Conservation (phyloP, 2,113 vertebrate species). For the Benitochromis conjunctus region DNA sequence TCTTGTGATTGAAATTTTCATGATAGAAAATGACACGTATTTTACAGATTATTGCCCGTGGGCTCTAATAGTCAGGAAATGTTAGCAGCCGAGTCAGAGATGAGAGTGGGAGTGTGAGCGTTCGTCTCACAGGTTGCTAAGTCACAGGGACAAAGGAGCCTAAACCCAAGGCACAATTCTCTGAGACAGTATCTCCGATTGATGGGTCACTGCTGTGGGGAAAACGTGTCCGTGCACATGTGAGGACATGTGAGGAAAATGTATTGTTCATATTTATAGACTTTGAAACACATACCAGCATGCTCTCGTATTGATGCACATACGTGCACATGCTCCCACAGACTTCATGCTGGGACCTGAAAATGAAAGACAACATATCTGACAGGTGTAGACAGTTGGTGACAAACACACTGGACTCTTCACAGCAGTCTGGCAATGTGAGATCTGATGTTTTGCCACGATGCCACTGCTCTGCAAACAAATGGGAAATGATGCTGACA, state of each 20-base stretch:
- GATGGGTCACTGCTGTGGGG: slow-evolving; percentile 14
- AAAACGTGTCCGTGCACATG: background rate
- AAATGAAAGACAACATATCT: slow-evolving; percentile 36
- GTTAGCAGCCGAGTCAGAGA: background rate
- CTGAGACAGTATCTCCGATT: background rate
- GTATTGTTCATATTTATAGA: background rate
- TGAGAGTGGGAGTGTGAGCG: background rate
- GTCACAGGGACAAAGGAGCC: background rate
- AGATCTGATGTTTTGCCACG: slow-evolving; percentile 21
- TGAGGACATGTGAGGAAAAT: background rate
- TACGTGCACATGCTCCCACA: background rate
- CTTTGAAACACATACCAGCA: background rate
- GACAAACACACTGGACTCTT: slow-evolving; percentile 52
- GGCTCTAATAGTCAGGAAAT: background rate
- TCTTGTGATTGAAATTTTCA: background rate
- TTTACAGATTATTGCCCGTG: background rate
- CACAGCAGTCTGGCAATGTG: background rate
- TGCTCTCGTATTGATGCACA: background rate
- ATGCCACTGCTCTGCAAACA: background rate
- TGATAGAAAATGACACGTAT: background rate
- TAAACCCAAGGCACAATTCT: background rate
- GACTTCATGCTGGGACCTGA: background rate
- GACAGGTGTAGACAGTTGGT: slow-evolving; percentile 36
- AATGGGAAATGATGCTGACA: background rate
- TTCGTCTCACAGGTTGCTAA: background rate